A percentile compares a stretch with the other conserved stretches of the same genome.
Evolutionary conservation across 2,888 invertebrate species (phyloP).

Genomic region (Diachrysia chrysitis): DNA sequence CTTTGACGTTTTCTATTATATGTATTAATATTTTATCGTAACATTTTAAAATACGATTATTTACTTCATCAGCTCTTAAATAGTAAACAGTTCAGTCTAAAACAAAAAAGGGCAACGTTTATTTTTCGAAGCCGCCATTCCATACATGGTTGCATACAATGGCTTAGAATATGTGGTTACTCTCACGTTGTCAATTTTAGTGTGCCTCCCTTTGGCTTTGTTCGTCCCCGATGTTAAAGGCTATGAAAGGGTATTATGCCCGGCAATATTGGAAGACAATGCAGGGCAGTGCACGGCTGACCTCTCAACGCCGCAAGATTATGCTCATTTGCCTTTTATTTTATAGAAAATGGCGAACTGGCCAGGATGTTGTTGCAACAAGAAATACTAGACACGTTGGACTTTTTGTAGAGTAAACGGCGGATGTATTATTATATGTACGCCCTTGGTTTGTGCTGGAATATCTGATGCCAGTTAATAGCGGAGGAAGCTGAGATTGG

Average conservation of each 20-base stretch:
- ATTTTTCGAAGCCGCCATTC: constrained; percentile 22
- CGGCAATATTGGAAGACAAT: constrained; percentile 75
- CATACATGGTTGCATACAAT: constrained; percentile 77
- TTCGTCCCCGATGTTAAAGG: constrained; percentile 63
- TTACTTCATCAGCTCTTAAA: constrained; percentile 33
- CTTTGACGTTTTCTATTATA: too few species aligned
- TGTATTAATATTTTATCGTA: too few species aligned
- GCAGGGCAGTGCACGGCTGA: constrained; percentile 78
- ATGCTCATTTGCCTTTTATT: constrained; percentile 81
- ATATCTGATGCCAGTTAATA: constrained; percentile 36
- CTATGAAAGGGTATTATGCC: constrained; percentile 54
- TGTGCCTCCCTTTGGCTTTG: constrained; percentile 70
- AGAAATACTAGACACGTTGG: constrained; percentile 63
- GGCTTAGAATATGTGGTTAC: constrained; percentile 59
- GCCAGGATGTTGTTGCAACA: constrained; percentile 73
- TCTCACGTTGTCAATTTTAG: constrained; percentile 76
- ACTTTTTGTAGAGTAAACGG: constrained; percentile 75
- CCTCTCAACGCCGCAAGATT: constrained; percentile 71
- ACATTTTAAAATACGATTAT: too few species aligned
- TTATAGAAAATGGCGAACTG: constrained; percentile 73
- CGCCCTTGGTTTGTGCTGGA: constrained; percentile 50
- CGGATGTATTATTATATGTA: constrained; percentile 77
- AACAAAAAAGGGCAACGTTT: constrained; percentile 23
- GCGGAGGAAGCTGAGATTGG: not conserved
- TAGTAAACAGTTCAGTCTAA: not conserved